Base-by-base conservation (phyloP, 92 coral and sea anemone species). In the Scolanthus callimorphus region DNA sequence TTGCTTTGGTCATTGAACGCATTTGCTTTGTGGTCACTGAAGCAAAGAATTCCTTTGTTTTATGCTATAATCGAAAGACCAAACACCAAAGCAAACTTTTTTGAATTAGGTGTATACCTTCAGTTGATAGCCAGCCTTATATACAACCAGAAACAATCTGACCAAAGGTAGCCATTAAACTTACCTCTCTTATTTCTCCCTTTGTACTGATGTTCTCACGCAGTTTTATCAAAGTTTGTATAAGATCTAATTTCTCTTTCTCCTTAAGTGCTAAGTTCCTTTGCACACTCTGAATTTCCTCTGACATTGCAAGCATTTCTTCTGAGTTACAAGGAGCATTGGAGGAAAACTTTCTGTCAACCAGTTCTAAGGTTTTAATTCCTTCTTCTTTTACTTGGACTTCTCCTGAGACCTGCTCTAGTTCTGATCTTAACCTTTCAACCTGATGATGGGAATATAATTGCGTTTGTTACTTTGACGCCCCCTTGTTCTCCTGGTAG, bases 321-420 rank as follows among this genome's bases (percentile, higher is more conserved):
- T 59, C 84, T 52, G 52, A 71, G 27, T 59, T 57, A 25, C 49
- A 55, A 9, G 70, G 82, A 2, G 45, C 44, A 19, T 69, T 60
- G 0, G 73, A 66, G 2, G 94, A 70, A 21, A 92, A 65, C 58
- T 70, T 88, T 58, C 77, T 81, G 60, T 92, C 96, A 10, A 89
- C 91, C 21, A 67, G 58, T 64, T 92, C 91, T 20, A 92, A 59
- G 17, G 73, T 80, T 65, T 71, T 77, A 13, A 80, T 66, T 10
- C 96, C 98, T 45, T 87, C 83, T 41, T 83, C 79, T 25, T 74
- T 76, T 6, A 62, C 55, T 30, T 87, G 90, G 15, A 87, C 77
- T 51, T 92, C 98, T 27, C 82, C 89, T 3, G 82, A 79, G 27
- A 90, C 96, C 30, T 68, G 70, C 15, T 71, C 90, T 82, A 92